Percentiles rank a stretch among this genome's conserved stretches.
Conservation (phyloP, 2,888 invertebrate genomes). For the Patella ulyssiponensis region DNA sequence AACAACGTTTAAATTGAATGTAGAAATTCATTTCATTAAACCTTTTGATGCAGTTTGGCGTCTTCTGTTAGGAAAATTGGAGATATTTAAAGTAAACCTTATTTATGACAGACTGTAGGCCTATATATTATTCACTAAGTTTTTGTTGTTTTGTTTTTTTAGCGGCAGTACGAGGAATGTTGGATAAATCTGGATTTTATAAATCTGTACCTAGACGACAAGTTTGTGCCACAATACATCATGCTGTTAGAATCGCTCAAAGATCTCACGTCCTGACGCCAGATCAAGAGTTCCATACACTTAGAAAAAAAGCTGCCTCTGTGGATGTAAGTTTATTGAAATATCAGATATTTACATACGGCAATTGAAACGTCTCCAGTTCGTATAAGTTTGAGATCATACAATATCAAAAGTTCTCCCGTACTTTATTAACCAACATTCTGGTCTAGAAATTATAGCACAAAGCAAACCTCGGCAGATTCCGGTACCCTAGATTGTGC, state of each 20-base stretch:
- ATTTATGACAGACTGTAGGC: not conserved
- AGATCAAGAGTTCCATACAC: not conserved
- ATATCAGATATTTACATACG: not conserved
- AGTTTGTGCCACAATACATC: slow-evolving; percentile 74
- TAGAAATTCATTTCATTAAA: too few species aligned
- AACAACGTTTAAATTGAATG: too few species aligned
- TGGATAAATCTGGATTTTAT: slow-evolving; percentile 70
- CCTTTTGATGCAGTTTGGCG: too few species aligned
- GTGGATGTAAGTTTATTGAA: slow-evolving; percentile 30
- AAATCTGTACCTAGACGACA: slow-evolving; percentile 65
- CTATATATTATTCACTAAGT: not conserved
- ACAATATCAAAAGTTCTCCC: too few species aligned
- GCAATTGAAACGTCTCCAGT: too few species aligned
- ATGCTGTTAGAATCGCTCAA: slow-evolving; percentile 68
- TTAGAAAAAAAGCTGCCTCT: slow-evolving; percentile 24
- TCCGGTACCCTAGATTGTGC: too few species aligned
- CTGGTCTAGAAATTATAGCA: too few species aligned
- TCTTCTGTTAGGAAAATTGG: too few species aligned
- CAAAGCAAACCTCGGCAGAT: too few species aligned
- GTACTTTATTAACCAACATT: too few species aligned
- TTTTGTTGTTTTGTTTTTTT: slow-evolving; percentile 23
- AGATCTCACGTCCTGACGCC: slow-evolving; percentile 14
- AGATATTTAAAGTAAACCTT: too few species aligned
- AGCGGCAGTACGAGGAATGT: slow-evolving; percentile 66
- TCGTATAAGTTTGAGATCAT: too few species aligned